Evolutionary conservation across 2,888 invertebrate genomes (phyloP), one percentile per base, ranked within the genome.

Genomic region (Lacanobia oleracea): DNA sequence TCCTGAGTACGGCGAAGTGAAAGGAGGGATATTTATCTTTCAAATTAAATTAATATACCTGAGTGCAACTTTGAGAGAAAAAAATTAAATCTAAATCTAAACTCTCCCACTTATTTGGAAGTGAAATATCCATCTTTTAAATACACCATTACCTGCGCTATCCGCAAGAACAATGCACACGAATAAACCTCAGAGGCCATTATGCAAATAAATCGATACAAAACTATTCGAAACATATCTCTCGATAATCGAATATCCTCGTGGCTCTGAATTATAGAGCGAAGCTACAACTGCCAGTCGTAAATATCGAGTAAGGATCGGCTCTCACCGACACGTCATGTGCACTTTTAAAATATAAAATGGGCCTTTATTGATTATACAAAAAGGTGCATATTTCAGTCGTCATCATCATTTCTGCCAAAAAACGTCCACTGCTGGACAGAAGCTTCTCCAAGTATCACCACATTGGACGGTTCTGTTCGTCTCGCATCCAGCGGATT

Each of bases 201-300:
- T 78, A 79, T 82, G 79, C 74, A 78, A 80, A 80, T 80, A 82
- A 82, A 80, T 78, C 79, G 79, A 82, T 80, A 75, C 77, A 67
- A 80, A 79, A 77, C 68, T 80, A 74, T 76, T 75, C 75, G 81
- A 33, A 72, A 78, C 75, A 83, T 78, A 80, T 86, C 86, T 77
- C 69, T 67, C 45, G 69, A 66, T 80, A 82, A 83, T 82, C 82
- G 86, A 84, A 79, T 82, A 84, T 71, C 74, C 68, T 77, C 73
- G 69, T 64, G 51, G 56, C 81, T 70, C 67, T 91, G 89, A 91
- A 91, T 91, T 91, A 91, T 90, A 85, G 88, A 89, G 83, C 79
- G 76, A 79, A 84, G 86, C 88, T 82, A 77, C 82, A 78, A 69
- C 83, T 82, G 82, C 80, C 73, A 79, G 81, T 82, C 87, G 88